Base-by-base conservation (phyloP, 2,797 vertebrate species). In the Cirrhinus molitorella region DNA sequence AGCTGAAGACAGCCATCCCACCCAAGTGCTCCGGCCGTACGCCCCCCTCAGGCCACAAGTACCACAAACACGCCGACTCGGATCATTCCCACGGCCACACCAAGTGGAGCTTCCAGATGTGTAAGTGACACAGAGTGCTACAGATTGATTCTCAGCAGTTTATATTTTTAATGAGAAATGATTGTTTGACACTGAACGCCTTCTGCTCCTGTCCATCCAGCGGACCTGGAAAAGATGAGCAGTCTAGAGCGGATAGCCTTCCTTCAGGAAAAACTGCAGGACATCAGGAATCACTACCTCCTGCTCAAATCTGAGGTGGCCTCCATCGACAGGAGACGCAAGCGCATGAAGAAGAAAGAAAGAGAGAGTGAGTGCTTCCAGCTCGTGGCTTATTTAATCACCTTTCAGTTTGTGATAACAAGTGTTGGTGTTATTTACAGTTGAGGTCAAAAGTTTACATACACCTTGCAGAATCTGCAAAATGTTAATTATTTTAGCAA, bases 231-330 rank as follows among this genome's bases (percentile, higher is more conserved):
- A 82, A 95, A 95, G 90, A 95, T 96, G 96, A 94, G 31, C 90
- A 94, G 96, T 71, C 91, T 95, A 84, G 95, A 96, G 89, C 94
- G 94, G 86, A 96, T 96, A 80, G 90, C 95, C 0, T 96, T 96
- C 86, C 95, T 96, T 87, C 96, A 96, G 89, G 95, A 96, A 87
- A 96, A 96, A 85, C 93, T 96, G 77, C 96, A 96, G 85, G 95
- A 96, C 93, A 95, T 96, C 91, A 92, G 95, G 90, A 95, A 95
- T 90, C 95, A 96, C 92, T 96, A 96, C 91, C 94, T 96, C 91
- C 95, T 94, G 47, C 94, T 96, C 53, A 96, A 96, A 87, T 96
- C 95, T 8, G 96, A 96, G 91, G 96, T 96, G 88, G 96, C 96
- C 31, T 96, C 95, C 49, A 96, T 96, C 4, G 95, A 96, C 92